Conservation (phyloP, 2,113 vertebrate genomes). For the Lophotis ruficrista region DNA sequence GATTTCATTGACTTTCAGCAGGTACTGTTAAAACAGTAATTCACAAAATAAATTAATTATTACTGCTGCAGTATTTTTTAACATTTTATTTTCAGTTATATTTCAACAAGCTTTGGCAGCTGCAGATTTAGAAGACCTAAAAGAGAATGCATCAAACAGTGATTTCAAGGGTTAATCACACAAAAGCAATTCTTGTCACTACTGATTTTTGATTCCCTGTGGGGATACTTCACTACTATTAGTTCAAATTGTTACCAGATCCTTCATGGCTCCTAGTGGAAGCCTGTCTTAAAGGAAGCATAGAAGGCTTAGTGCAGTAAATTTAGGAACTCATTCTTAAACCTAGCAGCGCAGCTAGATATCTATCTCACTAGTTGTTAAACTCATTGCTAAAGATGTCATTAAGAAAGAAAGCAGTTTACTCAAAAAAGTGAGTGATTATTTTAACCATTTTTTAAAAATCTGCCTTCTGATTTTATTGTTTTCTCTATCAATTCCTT, state of each 20-base stretch:
- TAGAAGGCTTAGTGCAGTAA: neutral
- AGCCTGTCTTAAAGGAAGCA: neutral
- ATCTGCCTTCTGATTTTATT: neutral
- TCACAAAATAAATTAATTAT: neutral
- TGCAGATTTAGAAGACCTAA: neutral
- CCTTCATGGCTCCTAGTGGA: neutral
- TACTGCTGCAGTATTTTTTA: neutral
- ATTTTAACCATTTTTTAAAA: neutral
- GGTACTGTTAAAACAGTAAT: constrained; percentile 82
- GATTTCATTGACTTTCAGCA: constrained; percentile 98
- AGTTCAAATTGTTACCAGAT: neutral
- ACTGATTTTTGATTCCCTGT: neutral
- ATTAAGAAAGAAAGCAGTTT: neutral
- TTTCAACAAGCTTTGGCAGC: neutral
- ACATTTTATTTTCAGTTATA: neutral
- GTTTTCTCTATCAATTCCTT: neutral
- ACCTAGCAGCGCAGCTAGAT: neutral
- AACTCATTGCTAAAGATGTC: neutral
- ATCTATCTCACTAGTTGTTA: neutral
- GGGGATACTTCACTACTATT: neutral
- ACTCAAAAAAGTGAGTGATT: neutral
- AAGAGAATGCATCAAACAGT: neutral
- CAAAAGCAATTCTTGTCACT: neutral
- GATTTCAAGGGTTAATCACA: neutral
- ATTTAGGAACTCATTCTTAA: neutral